These are phyloP conservation scores for Hartigia nigra DNA, from an alignment of 2,888 invertebrate species.

Conservation along the genomic window DNA sequence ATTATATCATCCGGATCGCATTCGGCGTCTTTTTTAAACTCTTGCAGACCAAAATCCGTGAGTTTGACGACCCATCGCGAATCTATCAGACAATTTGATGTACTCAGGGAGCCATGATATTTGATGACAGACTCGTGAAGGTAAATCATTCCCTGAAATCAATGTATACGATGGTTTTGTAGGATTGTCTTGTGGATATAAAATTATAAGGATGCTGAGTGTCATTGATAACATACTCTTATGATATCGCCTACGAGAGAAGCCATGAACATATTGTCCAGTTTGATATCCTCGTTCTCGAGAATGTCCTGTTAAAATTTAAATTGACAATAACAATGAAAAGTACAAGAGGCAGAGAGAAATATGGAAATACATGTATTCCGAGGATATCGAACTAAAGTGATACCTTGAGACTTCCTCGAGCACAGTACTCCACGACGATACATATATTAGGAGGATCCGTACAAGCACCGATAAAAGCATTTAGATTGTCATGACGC, in stretches of 20 bases:
- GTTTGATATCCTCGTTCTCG: slow-evolving; percentile 93
- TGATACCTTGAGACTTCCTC: slow-evolving; percentile 90
- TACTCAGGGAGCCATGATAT: slow-evolving; percentile 88
- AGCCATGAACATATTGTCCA: slow-evolving; percentile 96
- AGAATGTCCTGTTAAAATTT: slow-evolving; percentile 79
- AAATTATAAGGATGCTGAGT: not conserved
- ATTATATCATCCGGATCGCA: slow-evolving; percentile 72
- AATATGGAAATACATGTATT: not conserved
- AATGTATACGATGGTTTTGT: slow-evolving; percentile 7
- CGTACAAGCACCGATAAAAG: slow-evolving; percentile 92
- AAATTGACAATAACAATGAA: not conserved
- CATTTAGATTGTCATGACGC: slow-evolving; percentile 90
- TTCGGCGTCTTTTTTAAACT: slow-evolving; percentile 83
- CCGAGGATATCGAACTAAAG: not conserved
- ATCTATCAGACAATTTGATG: slow-evolving; percentile 93
- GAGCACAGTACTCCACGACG: slow-evolving; percentile 88
- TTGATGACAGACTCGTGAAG: slow-evolving; percentile 88
- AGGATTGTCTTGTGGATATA: not conserved
- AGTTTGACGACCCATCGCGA: slow-evolving; percentile 95
- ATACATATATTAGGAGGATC: slow-evolving; percentile 92
- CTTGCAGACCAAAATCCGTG: slow-evolving; percentile 90
- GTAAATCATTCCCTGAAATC: slow-evolving; percentile 85
- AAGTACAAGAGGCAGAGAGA: not conserved
- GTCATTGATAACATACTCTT: slow-evolving; percentile 74
- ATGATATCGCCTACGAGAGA: slow-evolving; percentile 95